A percentile compares a stretch with the other conserved stretches of the same genome.
Evolutionary conservation across 2,797 vertebrate species (phyloP).

Genomic region (Argentina silus): DNA sequence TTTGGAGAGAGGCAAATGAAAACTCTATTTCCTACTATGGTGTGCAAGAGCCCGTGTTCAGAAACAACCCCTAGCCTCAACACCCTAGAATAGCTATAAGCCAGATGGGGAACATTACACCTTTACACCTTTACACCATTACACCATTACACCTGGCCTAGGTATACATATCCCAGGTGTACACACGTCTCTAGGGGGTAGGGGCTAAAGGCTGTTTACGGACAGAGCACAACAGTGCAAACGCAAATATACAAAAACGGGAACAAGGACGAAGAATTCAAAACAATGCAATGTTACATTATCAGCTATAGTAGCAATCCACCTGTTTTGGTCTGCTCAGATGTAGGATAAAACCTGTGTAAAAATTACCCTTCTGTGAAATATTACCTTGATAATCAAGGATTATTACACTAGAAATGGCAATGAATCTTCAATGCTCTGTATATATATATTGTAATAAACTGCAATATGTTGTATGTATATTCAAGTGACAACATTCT

Average conservation of each 20-base stretch:
- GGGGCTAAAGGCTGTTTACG: too few species aligned
- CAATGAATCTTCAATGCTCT: neutral
- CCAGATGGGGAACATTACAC: too few species aligned
- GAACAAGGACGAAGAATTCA: neutral
- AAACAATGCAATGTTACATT: neutral
- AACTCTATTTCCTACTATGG: neutral
- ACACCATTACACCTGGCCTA: neutral
- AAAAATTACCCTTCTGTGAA: neutral
- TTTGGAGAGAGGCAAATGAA: neutral
- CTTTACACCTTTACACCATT: too few species aligned
- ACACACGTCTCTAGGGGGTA: too few species aligned
- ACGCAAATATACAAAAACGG: neutral
- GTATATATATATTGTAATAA: neutral
- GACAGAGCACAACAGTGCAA: neutral
- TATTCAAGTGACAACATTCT: neutral
- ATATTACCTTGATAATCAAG: neutral
- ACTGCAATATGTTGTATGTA: neutral
- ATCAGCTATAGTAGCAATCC: neutral
- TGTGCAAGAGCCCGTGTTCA: too few species aligned
- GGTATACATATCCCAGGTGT: neutral
- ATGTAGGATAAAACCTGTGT: neutral
- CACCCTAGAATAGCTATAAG: too few species aligned
- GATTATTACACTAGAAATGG: neutral
- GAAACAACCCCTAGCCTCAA: too few species aligned
- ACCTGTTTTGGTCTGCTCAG: too few species aligned